A percentile compares a stretch with the other conserved stretches of the same genome.
Conservation (phyloP, 2,888 invertebrate genomes). For the Atethmia centrago region DNA sequence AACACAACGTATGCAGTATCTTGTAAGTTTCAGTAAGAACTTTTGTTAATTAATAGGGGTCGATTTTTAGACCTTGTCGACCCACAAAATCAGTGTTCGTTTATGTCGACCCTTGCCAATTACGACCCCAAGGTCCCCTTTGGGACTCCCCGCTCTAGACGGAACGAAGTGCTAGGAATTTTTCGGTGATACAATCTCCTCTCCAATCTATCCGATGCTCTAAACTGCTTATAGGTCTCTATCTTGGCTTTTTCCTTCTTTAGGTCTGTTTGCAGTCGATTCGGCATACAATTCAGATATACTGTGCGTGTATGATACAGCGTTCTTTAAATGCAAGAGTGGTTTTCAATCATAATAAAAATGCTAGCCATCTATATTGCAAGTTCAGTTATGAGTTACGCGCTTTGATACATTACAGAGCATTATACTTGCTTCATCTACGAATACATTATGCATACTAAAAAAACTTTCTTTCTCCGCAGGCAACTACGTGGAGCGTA, state of each 20-base stretch:
- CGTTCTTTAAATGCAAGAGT: too few relatives aligned
- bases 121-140: too few relatives aligned
- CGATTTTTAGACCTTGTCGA: too few relatives aligned
- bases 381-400: not conserved
- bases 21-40: too few relatives aligned
- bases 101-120: too few relatives aligned
- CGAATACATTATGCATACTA: not conserved
- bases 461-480: slow-evolving; percentile 72
- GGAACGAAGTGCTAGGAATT: not conserved
- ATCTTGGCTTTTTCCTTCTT: too few relatives aligned
- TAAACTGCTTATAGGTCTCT: not conserved
- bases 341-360: not conserved
- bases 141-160: too few relatives aligned
- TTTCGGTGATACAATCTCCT: not conserved
- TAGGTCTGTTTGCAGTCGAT: not conserved
- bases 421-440: not conserved
- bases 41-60: too few relatives aligned
- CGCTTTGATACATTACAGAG: not conserved
- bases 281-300: not conserved
- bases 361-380: not conserved
- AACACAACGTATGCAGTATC: too few relatives aligned
- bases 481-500: slow-evolving; percentile 94
- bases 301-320: too few relatives aligned
- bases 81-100: too few relatives aligned
- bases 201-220: not conserved